Conservation (phyloP, 2,113 vertebrate species). For the Mormyrus lacerda region DNA sequence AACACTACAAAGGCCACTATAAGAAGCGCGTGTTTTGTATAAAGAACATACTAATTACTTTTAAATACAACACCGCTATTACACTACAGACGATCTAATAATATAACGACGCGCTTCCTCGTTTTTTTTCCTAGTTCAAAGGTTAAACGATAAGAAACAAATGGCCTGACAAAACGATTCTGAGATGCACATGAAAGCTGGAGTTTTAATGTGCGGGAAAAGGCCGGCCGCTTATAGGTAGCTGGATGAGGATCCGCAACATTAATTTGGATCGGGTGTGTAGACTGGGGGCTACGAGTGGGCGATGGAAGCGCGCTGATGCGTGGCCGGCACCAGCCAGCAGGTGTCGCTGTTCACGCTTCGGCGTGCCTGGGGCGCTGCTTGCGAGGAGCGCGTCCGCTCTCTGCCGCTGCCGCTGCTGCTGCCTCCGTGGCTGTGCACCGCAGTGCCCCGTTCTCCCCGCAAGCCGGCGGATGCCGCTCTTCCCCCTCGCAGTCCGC, state of each 20-base stretch:
- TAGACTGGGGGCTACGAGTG: not conserved
- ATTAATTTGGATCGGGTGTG: not conserved
- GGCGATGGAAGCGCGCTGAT: not conserved
- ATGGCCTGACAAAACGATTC: not conserved
- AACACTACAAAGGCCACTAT: not conserved
- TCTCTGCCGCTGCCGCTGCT: slow-evolving; percentile 7
- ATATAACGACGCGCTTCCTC: not conserved
- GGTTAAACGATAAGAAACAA: not conserved
- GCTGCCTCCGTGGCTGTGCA: slow-evolving; percentile 26
- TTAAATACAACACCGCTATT: not conserved
- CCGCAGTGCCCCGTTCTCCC: slow-evolving; percentile 35
- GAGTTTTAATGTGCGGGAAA: not conserved
- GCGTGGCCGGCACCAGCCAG: not conserved
- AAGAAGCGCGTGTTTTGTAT: not conserved
- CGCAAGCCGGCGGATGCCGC: slow-evolving; percentile 33
- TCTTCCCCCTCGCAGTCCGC: slow-evolving; percentile 10
- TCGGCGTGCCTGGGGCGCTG: not conserved
- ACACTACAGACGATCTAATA: not conserved
- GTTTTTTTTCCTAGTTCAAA: not conserved
- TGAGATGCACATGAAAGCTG: not conserved
- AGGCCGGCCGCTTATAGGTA: not conserved
- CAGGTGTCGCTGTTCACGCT: slow-evolving; percentile 14
- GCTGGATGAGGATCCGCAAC: not conserved
- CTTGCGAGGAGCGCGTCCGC: slow-evolving; percentile 27
- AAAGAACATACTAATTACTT: not conserved